A percentile compares a stretch with the other conserved stretches of the same genome.
Conservation (phyloP, 2,113 vertebrate species). For the Hemicordylus capensis region DNA sequence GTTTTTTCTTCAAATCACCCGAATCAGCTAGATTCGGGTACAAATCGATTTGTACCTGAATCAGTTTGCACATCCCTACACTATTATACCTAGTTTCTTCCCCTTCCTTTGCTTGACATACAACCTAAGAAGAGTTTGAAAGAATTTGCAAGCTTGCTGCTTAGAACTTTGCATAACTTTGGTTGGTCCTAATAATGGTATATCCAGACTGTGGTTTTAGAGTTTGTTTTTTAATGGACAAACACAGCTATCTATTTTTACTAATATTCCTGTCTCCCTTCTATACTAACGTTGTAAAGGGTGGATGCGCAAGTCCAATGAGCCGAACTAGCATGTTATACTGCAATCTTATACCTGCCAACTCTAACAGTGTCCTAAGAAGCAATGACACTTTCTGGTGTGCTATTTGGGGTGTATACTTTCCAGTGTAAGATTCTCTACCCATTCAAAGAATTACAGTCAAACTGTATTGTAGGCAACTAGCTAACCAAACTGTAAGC, state of each 20-base stretch:
- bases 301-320: not conserved
- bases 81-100: too few relatives aligned
- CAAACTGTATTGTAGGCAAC: not conserved
- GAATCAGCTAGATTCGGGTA: too few relatives aligned
- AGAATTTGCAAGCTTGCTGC: too few relatives aligned
- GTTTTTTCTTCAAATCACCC: too few relatives aligned
- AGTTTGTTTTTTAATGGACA: too few relatives aligned
- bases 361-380: not conserved
- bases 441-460: not conserved
- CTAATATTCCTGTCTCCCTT: not conserved
- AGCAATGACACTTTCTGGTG: not conserved
- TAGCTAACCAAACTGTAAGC: not conserved
- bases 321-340: not conserved
- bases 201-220: too few relatives aligned
- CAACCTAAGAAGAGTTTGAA: too few relatives aligned
- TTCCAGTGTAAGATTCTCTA: not conserved
- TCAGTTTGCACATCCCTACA: too few relatives aligned
- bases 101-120: not conserved
- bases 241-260: not conserved
- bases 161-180: too few relatives aligned
- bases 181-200: too few relatives aligned
- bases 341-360: not conserved
- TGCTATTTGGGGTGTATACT: not conserved
- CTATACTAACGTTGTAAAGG: not conserved
- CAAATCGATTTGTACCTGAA: too few relatives aligned